Percentiles rank a stretch among this genome's conserved stretches.
phyloP scores from a whole-genome alignment of 1,140 invertebrate species.

The Drosophila ohnishii region DNA sequence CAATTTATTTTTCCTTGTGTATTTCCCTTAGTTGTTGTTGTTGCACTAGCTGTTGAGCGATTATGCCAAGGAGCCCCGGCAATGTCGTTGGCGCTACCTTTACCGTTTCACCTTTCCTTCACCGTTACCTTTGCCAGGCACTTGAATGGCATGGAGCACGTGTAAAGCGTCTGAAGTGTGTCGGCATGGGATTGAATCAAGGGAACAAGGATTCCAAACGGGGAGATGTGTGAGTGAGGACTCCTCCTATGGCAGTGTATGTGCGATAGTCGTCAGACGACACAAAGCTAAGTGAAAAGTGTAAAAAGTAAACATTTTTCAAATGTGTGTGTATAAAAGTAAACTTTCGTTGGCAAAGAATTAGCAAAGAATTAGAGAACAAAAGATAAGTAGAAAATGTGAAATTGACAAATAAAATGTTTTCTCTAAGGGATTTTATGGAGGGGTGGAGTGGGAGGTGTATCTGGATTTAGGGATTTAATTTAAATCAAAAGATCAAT shows the following conservation, averaged over 20 bases:
- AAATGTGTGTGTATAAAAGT: slow-evolving; percentile 18
- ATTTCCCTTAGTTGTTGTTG: slow-evolving; percentile 28
- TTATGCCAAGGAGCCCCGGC: slow-evolving; percentile 72
- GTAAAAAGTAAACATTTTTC: slow-evolving; percentile 44
- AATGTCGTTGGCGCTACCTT: slow-evolving; percentile 36
- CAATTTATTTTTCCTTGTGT: slow-evolving; percentile 8
- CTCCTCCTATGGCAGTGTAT: slow-evolving; percentile 17
- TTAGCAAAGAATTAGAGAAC: slow-evolving; percentile 15
- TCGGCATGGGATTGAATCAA: slow-evolving; percentile 74
- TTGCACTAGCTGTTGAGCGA: slow-evolving; percentile 62
- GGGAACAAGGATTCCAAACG: slow-evolving; percentile 24
- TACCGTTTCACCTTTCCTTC: slow-evolving; percentile 19
- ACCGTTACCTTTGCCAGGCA: slow-evolving; percentile 32
- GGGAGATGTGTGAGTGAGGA: neutral
- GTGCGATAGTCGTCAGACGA: slow-evolving; percentile 43
- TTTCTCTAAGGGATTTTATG: slow-evolving; percentile 7
- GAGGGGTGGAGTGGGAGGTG: neutral
- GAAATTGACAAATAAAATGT: slow-evolving; percentile 14
- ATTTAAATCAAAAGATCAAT: neutral
- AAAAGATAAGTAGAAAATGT: slow-evolving; percentile 13
- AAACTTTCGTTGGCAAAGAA: slow-evolving; percentile 29
- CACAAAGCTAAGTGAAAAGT: slow-evolving; percentile 50
- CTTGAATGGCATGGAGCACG: slow-evolving; percentile 74
- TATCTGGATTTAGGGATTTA: neutral
- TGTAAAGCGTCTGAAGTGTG: slow-evolving; percentile 77